phyloP scores from a whole-genome alignment of 2,888 invertebrate genomes.

The Scotopteryx bipunctaria region DNA sequence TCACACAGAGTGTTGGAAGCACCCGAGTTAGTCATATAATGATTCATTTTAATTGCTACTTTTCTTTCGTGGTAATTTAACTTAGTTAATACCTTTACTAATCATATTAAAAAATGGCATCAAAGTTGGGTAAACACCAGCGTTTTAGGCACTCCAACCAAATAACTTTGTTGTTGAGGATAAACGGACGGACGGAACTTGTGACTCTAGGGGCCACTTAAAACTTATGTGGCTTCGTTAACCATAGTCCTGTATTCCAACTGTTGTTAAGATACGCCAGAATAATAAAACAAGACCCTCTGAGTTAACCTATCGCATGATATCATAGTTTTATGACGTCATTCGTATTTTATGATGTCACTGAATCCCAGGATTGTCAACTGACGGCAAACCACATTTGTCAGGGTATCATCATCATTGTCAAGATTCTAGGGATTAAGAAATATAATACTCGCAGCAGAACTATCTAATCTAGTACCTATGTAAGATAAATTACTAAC shows the following conservation, averaged over 20 bases:
- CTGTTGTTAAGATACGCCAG: constrained; percentile 58
- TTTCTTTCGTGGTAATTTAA: too few relatives aligned
- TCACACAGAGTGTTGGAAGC: too few relatives aligned
- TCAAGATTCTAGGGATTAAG: too few relatives aligned
- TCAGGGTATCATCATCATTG: not conserved
- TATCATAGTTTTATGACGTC: constrained; percentile 25
- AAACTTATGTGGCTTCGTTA: constrained; percentile 80
- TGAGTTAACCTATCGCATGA: constrained; percentile 22
- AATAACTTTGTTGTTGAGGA: constrained; percentile 76
- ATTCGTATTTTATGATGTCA: constrained; percentile 6
- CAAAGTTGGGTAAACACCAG: constrained; percentile 60
- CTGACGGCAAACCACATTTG: too few relatives aligned
- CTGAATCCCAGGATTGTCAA: not conserved
- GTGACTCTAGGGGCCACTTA: constrained; percentile 74
- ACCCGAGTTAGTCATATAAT: too few relatives aligned
- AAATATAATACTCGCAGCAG: too few relatives aligned
- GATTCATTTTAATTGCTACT: too few relatives aligned
- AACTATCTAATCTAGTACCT: too few relatives aligned
- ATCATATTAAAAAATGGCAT: constrained; percentile 38
- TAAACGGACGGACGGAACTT: constrained; percentile 73
- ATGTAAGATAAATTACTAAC: too few relatives aligned
- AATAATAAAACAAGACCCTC: constrained; percentile 51
- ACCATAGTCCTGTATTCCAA: constrained; percentile 66
- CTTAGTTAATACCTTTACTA: too few relatives aligned
- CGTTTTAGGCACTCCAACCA: constrained; percentile 67